Conservation (phyloP, 2,113 vertebrate genomes). For the Sapayoa aenigma region DNA sequence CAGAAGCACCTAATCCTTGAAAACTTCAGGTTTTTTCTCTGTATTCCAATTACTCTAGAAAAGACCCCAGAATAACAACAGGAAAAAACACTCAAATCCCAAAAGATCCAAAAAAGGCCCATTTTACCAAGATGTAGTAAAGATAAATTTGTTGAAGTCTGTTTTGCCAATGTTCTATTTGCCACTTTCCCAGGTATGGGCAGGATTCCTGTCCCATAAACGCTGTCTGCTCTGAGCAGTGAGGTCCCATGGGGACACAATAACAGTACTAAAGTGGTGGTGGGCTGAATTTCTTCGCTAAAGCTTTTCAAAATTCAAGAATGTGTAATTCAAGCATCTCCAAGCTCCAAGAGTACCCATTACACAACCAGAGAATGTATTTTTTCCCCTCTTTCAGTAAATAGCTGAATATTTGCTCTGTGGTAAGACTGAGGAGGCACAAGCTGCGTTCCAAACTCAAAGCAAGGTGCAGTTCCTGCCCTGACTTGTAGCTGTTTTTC, state of each 20-base stretch:
- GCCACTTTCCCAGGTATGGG: not conserved
- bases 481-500: conserved; percentile 44
- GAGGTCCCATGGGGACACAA: not conserved
- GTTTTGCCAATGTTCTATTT: not conserved
- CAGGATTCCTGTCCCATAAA: not conserved
- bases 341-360: not conserved
- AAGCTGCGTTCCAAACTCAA: not conserved
- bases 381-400: not conserved
- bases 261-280: not conserved
- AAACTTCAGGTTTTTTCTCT: not conserved
- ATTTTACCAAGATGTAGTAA: not conserved
- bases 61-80: not conserved
- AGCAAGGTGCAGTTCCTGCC: conserved; percentile 33
- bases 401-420: conserved; percentile 28
- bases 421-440: not conserved
- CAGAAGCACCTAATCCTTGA: not conserved
- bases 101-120: not conserved
- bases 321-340: not conserved
- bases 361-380: not conserved
- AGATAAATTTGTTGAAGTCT: not conserved
- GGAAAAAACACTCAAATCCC: not conserved
- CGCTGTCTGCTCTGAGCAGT: not conserved
- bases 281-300: not conserved
- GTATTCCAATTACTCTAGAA: not conserved
- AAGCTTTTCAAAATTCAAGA: not conserved